Evolutionary conservation across 2,888 invertebrate species (phyloP).

Genomic region (Charanyca ferruginea): DNA sequence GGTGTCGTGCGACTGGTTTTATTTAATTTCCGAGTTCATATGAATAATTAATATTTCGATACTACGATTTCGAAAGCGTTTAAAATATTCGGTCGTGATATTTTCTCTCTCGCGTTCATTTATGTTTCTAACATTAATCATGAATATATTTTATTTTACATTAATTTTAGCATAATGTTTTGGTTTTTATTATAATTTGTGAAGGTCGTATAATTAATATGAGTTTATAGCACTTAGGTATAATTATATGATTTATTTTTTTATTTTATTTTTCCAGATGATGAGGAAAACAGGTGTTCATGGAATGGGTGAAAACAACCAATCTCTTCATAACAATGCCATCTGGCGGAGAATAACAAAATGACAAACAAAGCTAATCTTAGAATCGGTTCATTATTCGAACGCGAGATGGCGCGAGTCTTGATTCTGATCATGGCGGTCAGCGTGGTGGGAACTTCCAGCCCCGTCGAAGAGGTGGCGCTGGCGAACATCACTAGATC

Average conservation of each 20-base stretch:
- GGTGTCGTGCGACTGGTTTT: conserved; percentile 67
- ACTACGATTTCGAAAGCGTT: conserved; percentile 70
- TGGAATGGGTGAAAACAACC: conserved; percentile 59
- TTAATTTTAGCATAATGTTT: conserved; percentile 32
- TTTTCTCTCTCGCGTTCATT: conserved; percentile 65
- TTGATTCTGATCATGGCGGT: conserved; percentile 70
- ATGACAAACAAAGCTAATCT: conserved; percentile 66
- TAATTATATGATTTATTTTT: conserved; percentile 8
- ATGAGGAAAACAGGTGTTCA: conserved; percentile 56
- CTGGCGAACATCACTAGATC: conserved; percentile 90
- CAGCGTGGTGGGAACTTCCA: conserved; percentile 66
- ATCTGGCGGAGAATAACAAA: conserved; percentile 66
- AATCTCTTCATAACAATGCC: conserved; percentile 59
- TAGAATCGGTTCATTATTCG: conserved; percentile 54
- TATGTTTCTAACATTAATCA: conserved; percentile 51
- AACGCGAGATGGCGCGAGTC: conserved; percentile 79
- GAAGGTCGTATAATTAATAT: conserved; percentile 33
- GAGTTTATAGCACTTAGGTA: not conserved
- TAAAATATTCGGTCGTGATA: conserved; percentile 63
- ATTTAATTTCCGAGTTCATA: conserved; percentile 65
- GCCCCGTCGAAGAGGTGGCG: conserved; percentile 80
- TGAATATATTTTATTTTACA: conserved; percentile 41
- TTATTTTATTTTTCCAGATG: conserved; percentile 66
- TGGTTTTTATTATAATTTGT: conserved; percentile 36
- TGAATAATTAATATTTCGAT: conserved; percentile 72